These are phyloP conservation scores for Lacerta bilineata DNA, from an alignment of 2,797 vertebrate species.

Conservation along the genomic window DNA sequence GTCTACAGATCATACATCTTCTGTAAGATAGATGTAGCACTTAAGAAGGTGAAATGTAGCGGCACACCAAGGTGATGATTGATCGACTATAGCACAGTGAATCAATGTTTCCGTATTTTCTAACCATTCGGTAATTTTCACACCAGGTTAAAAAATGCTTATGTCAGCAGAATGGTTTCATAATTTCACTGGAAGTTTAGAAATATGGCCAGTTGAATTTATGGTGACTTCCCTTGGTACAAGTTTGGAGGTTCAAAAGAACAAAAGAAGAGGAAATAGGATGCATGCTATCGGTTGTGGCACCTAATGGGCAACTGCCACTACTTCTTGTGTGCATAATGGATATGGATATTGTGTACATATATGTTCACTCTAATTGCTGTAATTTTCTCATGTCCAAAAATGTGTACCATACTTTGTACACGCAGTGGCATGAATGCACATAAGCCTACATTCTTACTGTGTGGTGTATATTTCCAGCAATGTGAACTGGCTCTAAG, in stretches of 20 bases:
- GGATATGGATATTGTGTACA: not conserved
- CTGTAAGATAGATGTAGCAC: not conserved
- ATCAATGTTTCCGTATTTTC: conserved; percentile 9
- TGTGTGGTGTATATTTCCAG: not conserved
- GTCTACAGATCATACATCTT: not conserved
- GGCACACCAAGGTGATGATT: not conserved
- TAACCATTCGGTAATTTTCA: not conserved
- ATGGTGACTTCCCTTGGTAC: not conserved
- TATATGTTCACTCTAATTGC: not conserved
- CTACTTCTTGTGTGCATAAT: not conserved
- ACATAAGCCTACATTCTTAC: not conserved
- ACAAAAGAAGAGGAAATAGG: not conserved
- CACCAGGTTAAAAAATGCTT: not conserved
- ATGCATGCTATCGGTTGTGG: not conserved
- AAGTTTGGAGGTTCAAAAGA: not conserved
- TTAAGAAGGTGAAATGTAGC: not conserved
- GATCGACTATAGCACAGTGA: not conserved
- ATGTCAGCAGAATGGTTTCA: conserved; percentile 2
- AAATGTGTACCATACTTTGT: not conserved
- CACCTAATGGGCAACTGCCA: not conserved
- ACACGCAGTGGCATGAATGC: not conserved
- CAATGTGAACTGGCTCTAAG: not conserved
- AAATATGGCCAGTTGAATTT: not conserved
- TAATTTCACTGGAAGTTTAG: not conserved
- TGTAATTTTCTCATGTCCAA: not conserved